A percentile compares a stretch with the other conserved stretches of the same genome.
phyloP scores from a whole-genome alignment of 1,140 invertebrate genomes.

The Agrypnia vestita region DNA sequence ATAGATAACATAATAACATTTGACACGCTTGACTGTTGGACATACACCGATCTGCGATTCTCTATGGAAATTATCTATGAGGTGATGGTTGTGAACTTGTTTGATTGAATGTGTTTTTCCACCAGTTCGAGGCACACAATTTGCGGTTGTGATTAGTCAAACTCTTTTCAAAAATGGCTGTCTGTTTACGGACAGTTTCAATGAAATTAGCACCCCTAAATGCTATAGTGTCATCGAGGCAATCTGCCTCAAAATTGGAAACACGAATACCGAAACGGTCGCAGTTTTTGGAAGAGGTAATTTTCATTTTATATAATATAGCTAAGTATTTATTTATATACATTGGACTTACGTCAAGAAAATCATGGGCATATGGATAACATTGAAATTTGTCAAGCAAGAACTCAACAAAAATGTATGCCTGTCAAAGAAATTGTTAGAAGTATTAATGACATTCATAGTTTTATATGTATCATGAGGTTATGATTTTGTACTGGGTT shows the following conservation, averaged over 20 bases:
- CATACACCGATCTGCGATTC: no score
- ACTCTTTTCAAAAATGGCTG: constrained; percentile 65
- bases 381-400: background rate
- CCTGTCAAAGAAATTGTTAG: background rate
- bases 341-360: constrained; percentile 2
- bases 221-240: constrained; percentile 69
- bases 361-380: background rate
- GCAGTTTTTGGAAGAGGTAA: constrained; percentile 71
- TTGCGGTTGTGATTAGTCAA: background rate
- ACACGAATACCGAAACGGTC: constrained; percentile 68
- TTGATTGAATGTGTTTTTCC: background rate
- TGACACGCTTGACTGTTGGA: no score
- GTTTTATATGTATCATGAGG: background rate
- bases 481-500: background rate
- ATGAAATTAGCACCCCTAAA: constrained; percentile 70
- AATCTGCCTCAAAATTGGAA: constrained; percentile 67
- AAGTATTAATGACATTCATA: constrained; percentile 4
- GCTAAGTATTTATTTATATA: constrained; percentile 19
- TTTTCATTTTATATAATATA: constrained; percentile 50
- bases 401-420: background rate
- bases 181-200: constrained; percentile 69
- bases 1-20: no score
- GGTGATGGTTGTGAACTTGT: background rate
- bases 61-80: no score
- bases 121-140: background rate